Evolutionary conservation across 2,888 invertebrate species (phyloP).

Genomic region (Idaea aversata): DNA sequence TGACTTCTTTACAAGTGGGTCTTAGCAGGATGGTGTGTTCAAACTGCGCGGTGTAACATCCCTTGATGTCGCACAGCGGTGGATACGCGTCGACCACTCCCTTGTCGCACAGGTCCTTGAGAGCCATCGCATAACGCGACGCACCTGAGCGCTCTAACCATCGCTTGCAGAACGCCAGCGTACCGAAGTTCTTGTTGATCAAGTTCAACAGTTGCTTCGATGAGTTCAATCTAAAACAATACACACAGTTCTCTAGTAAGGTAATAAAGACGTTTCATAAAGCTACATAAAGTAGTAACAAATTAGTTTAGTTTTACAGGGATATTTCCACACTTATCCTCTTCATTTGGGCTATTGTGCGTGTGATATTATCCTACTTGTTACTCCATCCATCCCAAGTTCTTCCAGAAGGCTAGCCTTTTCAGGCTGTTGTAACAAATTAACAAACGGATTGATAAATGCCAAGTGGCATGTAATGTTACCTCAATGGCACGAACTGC

Average conservation of each 20-base stretch:
- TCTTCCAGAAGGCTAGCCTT: too few relatives aligned
- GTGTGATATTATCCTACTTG: not conserved
- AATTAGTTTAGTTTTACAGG: not conserved
- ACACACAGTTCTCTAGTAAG: conserved; percentile 4
- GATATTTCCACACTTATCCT: too few relatives aligned
- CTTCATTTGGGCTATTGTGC: not conserved
- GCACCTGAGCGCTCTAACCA: conserved; percentile 99
- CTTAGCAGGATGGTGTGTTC: conserved; percentile 98
- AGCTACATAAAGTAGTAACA: not conserved
- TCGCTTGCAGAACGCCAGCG: conserved; percentile 98
- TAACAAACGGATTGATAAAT: too few relatives aligned
- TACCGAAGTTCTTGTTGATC: conserved; percentile 98
- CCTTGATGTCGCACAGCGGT: conserved; percentile 97
- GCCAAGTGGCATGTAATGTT: conserved; percentile 22
- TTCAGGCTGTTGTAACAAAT: too few relatives aligned
- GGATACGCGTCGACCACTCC: conserved; percentile 99
- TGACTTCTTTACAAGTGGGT: conserved; percentile 99
- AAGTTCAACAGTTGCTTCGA: conserved; percentile 94
- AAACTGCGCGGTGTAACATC: conserved; percentile 99
- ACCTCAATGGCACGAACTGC: conserved; percentile 94
- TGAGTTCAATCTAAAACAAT: conserved; percentile 86
- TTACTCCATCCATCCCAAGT: too few relatives aligned
- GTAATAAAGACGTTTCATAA: not conserved
- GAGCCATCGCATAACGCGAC: conserved; percentile 97
- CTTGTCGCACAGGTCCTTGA: conserved; percentile 99